These are phyloP conservation scores for Tenthredo notha DNA, from an alignment of 2,888 invertebrate genomes.

Conservation along the genomic window DNA sequence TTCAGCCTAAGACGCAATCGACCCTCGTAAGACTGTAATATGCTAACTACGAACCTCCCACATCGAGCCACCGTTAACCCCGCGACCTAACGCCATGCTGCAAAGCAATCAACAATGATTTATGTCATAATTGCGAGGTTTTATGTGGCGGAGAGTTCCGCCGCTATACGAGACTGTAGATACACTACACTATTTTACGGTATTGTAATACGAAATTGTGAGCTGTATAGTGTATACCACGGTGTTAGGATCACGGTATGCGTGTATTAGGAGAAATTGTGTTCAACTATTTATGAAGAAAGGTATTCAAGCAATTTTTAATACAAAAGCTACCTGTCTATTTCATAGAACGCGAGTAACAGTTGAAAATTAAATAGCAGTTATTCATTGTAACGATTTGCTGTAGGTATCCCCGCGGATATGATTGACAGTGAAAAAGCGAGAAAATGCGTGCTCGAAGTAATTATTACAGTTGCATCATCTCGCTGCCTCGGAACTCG, in stretches of 20 bases:
- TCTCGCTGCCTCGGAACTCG: conserved; percentile 23
- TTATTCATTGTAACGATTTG: conserved; percentile 3
- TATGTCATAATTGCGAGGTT: conserved; percentile 60
- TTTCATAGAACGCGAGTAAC: not conserved
- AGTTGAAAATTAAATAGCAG: conserved; percentile 17
- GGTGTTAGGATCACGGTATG: not conserved
- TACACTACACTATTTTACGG: conserved; percentile 21
- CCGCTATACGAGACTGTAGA: conserved; percentile 35
- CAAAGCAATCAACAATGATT: conserved; percentile 59
- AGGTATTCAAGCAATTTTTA: conserved; percentile 6
- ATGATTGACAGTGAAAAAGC: conserved; percentile 40
- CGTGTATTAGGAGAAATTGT: not conserved
- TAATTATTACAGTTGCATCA: conserved; percentile 49
- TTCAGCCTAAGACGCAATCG: conserved; percentile 42
- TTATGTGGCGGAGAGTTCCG: conserved; percentile 57
- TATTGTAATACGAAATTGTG: conserved; percentile 33
- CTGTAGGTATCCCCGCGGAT: not conserved
- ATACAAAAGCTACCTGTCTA: not conserved
- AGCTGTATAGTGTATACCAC: not conserved
- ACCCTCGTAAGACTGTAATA: conserved; percentile 55
- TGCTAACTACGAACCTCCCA: conserved; percentile 57
- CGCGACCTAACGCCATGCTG: conserved; percentile 56
- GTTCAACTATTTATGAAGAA: not conserved
- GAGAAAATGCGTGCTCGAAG: conserved; percentile 34
- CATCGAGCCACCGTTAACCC: conserved; percentile 55